phyloP scores from a whole-genome alignment of 2,888 invertebrate genomes.

The Hypena proboscidalis region DNA sequence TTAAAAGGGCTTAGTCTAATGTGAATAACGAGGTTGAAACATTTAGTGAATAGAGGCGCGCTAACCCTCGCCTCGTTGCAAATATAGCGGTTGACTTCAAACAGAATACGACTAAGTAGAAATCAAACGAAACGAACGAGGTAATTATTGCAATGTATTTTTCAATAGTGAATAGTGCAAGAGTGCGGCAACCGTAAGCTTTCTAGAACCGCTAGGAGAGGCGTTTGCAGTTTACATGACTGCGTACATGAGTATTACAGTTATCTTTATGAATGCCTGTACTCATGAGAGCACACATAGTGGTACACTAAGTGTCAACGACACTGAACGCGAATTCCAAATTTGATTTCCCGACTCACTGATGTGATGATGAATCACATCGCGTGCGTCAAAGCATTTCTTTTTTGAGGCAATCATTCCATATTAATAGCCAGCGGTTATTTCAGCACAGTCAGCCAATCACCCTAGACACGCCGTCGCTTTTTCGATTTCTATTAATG shows the following conservation, averaged over 20 bases:
- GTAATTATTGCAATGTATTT: conserved; percentile 49
- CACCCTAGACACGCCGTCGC: conserved; percentile 62
- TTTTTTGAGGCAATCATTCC: conserved; percentile 55
- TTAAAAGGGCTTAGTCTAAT: conserved; percentile 76
- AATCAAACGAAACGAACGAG: conserved; percentile 48
- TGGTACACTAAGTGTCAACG: conserved; percentile 76
- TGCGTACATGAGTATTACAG: conserved; percentile 48
- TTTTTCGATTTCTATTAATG: conserved; percentile 52
- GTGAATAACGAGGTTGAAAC: conserved; percentile 76
- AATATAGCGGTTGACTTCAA: conserved; percentile 63
- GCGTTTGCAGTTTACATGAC: conserved; percentile 30
- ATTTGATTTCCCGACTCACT: conserved; percentile 66
- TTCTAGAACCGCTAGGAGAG: conserved; percentile 46
- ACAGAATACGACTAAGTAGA: conserved; percentile 53
- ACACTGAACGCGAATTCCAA: conserved; percentile 68
- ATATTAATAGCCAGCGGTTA: conserved; percentile 61
- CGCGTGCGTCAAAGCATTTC: conserved; percentile 68
- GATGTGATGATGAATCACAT: conserved; percentile 74
- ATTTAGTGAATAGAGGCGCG: conserved; percentile 67
- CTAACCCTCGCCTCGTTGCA: conserved; percentile 71
- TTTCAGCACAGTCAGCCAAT: conserved; percentile 53
- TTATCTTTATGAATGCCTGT: conserved; percentile 51
- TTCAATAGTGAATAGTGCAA: conserved; percentile 47
- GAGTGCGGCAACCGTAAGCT: conserved; percentile 42
- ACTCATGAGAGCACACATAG: conserved; percentile 45